Conservation (phyloP, 2,113 vertebrate species). For the Mormyrus iriodes region DNA sequence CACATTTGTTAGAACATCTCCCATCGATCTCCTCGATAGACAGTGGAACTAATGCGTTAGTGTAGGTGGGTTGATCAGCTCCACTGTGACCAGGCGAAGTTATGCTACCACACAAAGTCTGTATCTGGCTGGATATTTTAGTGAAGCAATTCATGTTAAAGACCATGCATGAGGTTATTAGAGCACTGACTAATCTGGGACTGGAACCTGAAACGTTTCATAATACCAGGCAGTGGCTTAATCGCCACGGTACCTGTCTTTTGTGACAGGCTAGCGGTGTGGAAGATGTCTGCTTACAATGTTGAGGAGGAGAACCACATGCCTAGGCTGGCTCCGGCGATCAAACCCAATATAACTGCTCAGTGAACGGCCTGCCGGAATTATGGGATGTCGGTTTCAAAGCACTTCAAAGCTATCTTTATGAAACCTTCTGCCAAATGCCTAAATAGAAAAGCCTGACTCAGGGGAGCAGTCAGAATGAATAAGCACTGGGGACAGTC, state of each 20-base stretch:
- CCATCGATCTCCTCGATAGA: not conserved
- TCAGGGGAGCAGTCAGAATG: not conserved
- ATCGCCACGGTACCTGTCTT: not conserved
- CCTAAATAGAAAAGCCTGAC: not conserved
- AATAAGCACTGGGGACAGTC: not conserved
- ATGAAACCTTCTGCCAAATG: not conserved
- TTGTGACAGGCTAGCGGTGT: not conserved
- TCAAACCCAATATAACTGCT: not conserved
- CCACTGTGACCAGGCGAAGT: not conserved
- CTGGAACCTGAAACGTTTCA: not conserved
- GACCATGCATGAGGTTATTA: not conserved
- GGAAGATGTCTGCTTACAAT: not conserved
- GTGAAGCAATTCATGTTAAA: not conserved
- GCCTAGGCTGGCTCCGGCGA: not conserved
- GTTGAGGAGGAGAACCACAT: not conserved
- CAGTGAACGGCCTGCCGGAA: not conserved
- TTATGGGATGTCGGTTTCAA: not conserved
- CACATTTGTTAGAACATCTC: not conserved
- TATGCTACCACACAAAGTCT: not conserved
- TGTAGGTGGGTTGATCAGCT: not conserved
- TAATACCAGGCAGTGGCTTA: not conserved
- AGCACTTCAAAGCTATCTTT: not conserved
- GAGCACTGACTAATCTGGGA: not conserved
- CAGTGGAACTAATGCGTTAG: not conserved
- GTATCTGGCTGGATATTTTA: not conserved